Percentiles rank a stretch among this genome's conserved stretches.
These are phyloP conservation scores for Pituophis catenifer DNA, from an alignment of 2,113 vertebrate species.

Conservation along the genomic window DNA sequence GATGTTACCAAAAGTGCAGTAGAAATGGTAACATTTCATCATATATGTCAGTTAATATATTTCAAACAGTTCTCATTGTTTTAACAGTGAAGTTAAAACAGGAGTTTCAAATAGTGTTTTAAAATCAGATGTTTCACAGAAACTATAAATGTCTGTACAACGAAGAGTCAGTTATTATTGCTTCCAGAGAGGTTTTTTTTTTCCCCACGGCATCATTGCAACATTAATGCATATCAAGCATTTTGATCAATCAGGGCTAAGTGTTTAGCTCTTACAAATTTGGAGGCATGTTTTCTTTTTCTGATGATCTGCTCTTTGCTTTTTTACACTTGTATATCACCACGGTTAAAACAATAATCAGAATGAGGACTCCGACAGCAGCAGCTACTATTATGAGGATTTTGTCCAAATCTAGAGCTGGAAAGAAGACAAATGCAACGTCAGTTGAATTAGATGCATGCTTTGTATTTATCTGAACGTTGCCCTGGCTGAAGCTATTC, in stretches of 20 bases:
- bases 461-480: background rate
- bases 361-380: constrained; percentile 63
- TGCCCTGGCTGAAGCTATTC: background rate
- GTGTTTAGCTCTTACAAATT: constrained; percentile 17
- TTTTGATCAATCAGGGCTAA: background rate
- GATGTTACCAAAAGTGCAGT: constrained; percentile 44
- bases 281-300: constrained; percentile 67
- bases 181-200: constrained; percentile 14
- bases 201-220: constrained; percentile 18
- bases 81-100: background rate
- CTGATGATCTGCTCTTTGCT: background rate
- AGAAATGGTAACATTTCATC: constrained; percentile 34
- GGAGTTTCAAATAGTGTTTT: constrained; percentile 28
- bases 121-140: constrained; percentile 70
- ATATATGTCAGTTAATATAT: constrained; percentile 36
- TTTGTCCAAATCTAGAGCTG: constrained; percentile 71
- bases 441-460: background rate
- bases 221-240: background rate
- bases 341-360: constrained; percentile 62
- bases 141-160: constrained; percentile 63
- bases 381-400: constrained; percentile 66
- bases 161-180: constrained; percentile 24
- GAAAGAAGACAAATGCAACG: background rate
- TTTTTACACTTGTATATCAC: constrained; percentile 71
- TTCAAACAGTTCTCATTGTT: constrained; percentile 30